Base-by-base conservation (phyloP, 2,797 vertebrate genomes). In the Pseudochirops corinnae region DNA sequence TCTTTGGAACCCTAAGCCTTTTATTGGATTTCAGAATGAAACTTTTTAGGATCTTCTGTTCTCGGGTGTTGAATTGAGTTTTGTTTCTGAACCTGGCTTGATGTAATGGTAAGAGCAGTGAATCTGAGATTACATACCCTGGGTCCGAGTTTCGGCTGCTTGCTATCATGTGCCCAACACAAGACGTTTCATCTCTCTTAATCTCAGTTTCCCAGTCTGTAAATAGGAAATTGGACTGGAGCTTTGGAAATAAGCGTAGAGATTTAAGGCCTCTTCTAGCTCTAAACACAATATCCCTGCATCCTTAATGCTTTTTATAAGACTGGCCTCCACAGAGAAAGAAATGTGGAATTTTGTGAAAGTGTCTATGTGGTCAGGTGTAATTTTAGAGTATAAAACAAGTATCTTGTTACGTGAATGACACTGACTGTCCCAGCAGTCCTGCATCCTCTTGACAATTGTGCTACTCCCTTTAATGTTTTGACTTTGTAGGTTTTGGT, bases 1-100 rank as follows among this genome's bases (percentile, higher is more conserved):
- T 58, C 11, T 0, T 39, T 46, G 93, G 14, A 55, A 60, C 91
- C 28, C 33, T 60, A 0, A 16, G 82, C 50, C 62, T 31, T 97
- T 94, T 95, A 58, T 91, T 97, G 29, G 62, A 93, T 97, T 97
- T 97, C 92, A 94, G 95, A 93, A 95, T 95, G 97, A 97, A 90
- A 82, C 90, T 94, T 94, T 96, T 91, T 52, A 56, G 31, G 91
- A n/a, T 46, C 74, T 28, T 92, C 92, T 97, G 92, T 96, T 96
- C 97, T 97, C 97, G 97, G 96, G 93, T 93, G 74, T 60, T 91
- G 58, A 55, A 14, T 90, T 96, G 96, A 97, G 94, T 95, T 94
- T 97, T 93, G 93, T 91, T 95, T 93, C 92, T 95, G 55, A 91
- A 67, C 94, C 92, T 31, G 92, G 62, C 29, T 56, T 96, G 91